phyloP scores from a whole-genome alignment of 2,113 vertebrate species.

The Caretta caretta region DNA sequence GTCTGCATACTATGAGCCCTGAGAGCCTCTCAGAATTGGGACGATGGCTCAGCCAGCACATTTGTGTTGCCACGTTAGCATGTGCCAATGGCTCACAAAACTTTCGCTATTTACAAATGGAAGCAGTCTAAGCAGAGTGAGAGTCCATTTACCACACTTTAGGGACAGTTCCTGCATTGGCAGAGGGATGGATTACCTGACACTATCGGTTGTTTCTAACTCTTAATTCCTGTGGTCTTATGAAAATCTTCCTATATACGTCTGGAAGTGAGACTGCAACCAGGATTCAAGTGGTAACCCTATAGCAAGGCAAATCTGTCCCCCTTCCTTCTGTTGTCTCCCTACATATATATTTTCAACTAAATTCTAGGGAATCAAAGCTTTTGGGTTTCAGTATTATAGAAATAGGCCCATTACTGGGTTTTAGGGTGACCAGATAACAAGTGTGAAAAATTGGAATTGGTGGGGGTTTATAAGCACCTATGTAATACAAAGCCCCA shows the following conservation, averaged over 20 bases:
- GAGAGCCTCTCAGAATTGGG: background rate
- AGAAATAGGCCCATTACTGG: background rate
- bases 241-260: fast-evolving
- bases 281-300: background rate
- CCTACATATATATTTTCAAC: background rate
- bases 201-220: background rate
- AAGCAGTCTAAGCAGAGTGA: background rate
- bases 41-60: background rate
- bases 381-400: background rate
- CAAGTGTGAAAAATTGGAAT: too few relatives aligned
- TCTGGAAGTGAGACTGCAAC: fast-evolving
- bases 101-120: fast-evolving
- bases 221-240: background rate
- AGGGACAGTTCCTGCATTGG: fast-evolving
- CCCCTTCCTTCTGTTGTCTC: background rate
- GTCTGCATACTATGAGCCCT: background rate
- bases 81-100: background rate
- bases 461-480: too few relatives aligned
- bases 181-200: background rate
- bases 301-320: fast-evolving
- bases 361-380: too few relatives aligned
- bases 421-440: background rate
- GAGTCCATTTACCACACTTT: background rate
- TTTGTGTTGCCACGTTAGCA: fast-evolving
- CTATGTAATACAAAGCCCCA: too few relatives aligned